Evolutionary conservation across 2,888 invertebrate species (phyloP), one percentile per base, ranked within the genome.

Genomic region (Trimorus sp.): DNA sequence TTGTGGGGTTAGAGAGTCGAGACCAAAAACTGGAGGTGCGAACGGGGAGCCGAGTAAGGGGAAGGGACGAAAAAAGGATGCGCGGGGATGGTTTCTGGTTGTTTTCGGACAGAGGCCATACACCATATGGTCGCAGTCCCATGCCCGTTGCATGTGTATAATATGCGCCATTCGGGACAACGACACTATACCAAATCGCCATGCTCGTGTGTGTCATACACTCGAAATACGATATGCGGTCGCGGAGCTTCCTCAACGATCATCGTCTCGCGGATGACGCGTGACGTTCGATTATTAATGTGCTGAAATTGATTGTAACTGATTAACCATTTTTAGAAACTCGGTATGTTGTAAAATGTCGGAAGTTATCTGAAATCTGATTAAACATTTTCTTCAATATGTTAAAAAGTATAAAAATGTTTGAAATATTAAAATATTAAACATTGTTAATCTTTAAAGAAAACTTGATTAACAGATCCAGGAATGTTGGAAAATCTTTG

Each of bases 41-140:
- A 58, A 15, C 37, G 7, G 12, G 42, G 38, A 58, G 14, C 15
- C 36, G 49, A 42, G 59, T 45, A 51, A 53, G 5, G 16, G 59
- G 45, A 56, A 36, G 58, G 65, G 40, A n/a, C n/a, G n/a, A 54
- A 16, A 40, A 7, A 65, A 66, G 49, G 54, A 48, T 15, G 16
- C 59, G 56, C 49, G 58, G 49, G 71, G 70, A 81, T 71, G 83
- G 65, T 81, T 81, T 84, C 75, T 85, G 79, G 86, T 85, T 85
- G 84, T 89, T 89, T 89, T 86, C 86, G 88, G 88, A 87, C 89
- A 88, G 90, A 91, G 90, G 89, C 90, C 90, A 69, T 90, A 86
- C 86, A 84, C 83, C 82, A 80, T 82, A 86, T 81, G 84, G 82
- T 84, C 77, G 82, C 71, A 83, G 84, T 85, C 74, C 84, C 83